Conservation (phyloP, 92 coral and sea anemone species). For the Zoanthus solanderi region DNA sequence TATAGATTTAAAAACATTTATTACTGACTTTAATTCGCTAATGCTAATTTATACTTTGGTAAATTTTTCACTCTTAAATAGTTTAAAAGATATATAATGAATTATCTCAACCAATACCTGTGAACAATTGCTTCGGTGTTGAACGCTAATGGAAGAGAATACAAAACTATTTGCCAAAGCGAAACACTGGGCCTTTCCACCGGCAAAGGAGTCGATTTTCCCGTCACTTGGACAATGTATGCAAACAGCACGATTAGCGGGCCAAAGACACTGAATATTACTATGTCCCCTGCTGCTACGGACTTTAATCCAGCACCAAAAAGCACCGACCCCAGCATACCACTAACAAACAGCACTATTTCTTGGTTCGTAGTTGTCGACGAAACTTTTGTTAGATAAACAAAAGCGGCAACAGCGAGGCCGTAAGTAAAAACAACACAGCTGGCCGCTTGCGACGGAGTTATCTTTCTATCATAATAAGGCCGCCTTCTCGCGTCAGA, state of each 20-base stretch:
- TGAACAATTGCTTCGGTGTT: slow-evolving; percentile 89
- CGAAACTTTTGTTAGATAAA: slow-evolving; percentile 66
- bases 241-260: slow-evolving; percentile 88
- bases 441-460: slow-evolving; percentile 69
- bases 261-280: slow-evolving; percentile 82
- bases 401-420: slow-evolving; percentile 71
- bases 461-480: slow-evolving; percentile 51
- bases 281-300: slow-evolving; percentile 77
- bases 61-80: too few relatives aligned
- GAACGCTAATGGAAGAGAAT: slow-evolving; percentile 83
- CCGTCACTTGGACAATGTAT: slow-evolving; percentile 83
- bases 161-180: slow-evolving; percentile 54
- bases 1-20: too few relatives aligned
- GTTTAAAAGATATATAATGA: too few relatives aligned
- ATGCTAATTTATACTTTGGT: too few relatives aligned
- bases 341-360: slow-evolving; percentile 70
- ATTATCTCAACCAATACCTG: slow-evolving; percentile 64
- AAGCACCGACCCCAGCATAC: slow-evolving; percentile 78
- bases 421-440: slow-evolving; percentile 80
- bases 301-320: slow-evolving; percentile 84
- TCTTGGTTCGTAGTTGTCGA: slow-evolving; percentile 79
- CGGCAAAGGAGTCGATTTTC: background rate
- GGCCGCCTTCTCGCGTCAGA: slow-evolving; percentile 72
- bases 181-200: slow-evolving; percentile 44
- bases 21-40: too few relatives aligned